Percentiles rank a stretch among this genome's conserved stretches.
Evolutionary conservation across 2,888 invertebrate genomes (phyloP).

Genomic region (Colletes collaris): DNA sequence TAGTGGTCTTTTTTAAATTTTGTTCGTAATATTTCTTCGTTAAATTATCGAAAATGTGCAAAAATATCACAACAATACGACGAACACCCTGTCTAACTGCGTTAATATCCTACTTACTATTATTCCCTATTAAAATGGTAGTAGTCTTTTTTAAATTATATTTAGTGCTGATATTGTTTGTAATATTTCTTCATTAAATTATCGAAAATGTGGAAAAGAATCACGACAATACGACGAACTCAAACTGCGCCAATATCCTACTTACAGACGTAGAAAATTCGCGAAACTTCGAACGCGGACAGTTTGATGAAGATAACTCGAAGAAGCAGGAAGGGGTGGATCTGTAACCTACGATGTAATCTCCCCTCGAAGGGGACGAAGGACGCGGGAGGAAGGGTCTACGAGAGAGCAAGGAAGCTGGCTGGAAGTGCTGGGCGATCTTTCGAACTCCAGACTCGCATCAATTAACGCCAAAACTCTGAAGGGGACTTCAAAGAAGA

Average conservation of each 20-base stretch:
- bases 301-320: constrained; percentile 48
- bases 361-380: constrained; percentile 66
- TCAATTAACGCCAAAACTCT: constrained; percentile 79
- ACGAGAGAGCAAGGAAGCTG: constrained; percentile 47
- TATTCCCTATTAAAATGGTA: no score
- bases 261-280: constrained; percentile 16
- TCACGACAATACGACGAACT: no score
- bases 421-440: constrained; percentile 67
- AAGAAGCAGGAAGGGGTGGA: constrained; percentile 39
- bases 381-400: constrained; percentile 40
- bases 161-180: no score
- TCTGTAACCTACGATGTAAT: constrained; percentile 70
- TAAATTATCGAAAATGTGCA: no score
- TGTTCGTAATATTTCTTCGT: no score
- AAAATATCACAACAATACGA: no score
- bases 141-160: no score
- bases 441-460: constrained; percentile 74
- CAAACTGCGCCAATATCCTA: neutral
- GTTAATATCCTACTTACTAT: neutral
- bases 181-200: no score
- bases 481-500: constrained; percentile 75
- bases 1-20: no score
- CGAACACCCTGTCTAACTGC: no score
- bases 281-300: constrained; percentile 39
- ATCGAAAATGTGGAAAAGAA: no score